phyloP scores from a whole-genome alignment of 2,888 invertebrate species.

The Dicyrtomina minuta region DNA sequence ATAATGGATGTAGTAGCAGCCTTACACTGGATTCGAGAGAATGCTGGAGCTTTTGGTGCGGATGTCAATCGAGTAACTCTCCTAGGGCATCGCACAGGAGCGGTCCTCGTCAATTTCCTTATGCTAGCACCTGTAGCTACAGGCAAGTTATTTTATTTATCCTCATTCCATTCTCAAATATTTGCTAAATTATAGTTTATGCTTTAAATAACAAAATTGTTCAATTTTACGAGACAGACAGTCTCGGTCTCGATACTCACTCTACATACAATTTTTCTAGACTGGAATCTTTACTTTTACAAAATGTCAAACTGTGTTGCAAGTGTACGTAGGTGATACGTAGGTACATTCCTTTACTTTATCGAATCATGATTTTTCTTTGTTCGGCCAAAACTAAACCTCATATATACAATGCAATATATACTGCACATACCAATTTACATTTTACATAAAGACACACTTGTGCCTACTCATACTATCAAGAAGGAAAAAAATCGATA shows the following conservation, averaged over 20 bases:
- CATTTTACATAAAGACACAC: too few species aligned
- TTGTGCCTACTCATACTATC: background rate
- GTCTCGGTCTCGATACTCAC: too few species aligned
- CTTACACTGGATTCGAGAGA: conserved; percentile 90
- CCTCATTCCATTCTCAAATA: background rate
- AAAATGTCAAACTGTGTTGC: too few species aligned
- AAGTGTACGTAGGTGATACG: too few species aligned
- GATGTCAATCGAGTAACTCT: conserved; percentile 90
- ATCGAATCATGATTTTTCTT: too few species aligned
- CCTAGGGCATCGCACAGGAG: conserved; percentile 95
- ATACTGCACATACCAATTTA: too few species aligned
- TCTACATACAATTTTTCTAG: too few species aligned
- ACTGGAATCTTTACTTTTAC: too few species aligned
- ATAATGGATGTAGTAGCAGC: conserved; percentile 92
- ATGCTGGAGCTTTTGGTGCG: conserved; percentile 91
- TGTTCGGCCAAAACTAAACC: too few species aligned
- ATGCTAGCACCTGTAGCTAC: conserved; percentile 92
- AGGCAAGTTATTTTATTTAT: conserved; percentile 64
- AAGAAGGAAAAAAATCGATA: background rate
- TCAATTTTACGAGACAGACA: too few species aligned
- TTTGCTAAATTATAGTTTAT: background rate
- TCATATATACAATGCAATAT: too few species aligned
- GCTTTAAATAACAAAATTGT: background rate
- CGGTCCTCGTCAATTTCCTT: conserved; percentile 92
- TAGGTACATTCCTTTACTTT: too few species aligned